These are phyloP conservation scores for Guaruba guarouba DNA, from an alignment of 2,113 vertebrate genomes.

Conservation along the genomic window DNA sequence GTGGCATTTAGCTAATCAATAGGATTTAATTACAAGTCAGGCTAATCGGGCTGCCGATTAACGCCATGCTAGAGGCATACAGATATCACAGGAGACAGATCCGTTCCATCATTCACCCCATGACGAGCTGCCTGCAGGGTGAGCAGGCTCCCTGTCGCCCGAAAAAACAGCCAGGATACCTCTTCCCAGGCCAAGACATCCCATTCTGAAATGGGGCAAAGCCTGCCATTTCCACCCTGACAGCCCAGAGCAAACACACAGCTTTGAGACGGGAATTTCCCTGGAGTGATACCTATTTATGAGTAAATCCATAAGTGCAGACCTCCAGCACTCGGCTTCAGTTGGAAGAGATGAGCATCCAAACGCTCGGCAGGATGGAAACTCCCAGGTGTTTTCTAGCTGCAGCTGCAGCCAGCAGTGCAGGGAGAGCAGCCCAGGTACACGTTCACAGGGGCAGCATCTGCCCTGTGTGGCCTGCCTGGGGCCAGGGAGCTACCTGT, in stretches of 20 bases:
- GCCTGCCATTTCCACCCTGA: fast-evolving
- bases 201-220: neutral
- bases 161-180: neutral
- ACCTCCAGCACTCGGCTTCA: neutral
- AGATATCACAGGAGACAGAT: neutral
- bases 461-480: neutral
- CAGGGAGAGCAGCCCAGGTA: neutral
- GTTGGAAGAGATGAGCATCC: neutral
- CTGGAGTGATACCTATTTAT: slow-evolving; percentile 23
- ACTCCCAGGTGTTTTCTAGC: neutral
- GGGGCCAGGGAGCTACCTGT: neutral
- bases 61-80: neutral
- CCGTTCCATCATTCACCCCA: neutral
- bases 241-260: neutral
- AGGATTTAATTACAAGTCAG: slow-evolving; percentile 36
- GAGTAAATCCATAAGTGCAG: neutral
- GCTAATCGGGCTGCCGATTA: slow-evolving; percentile 44
- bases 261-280: neutral
- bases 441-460: fast-evolving
- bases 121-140: neutral
- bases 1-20: slow-evolving; percentile 58
- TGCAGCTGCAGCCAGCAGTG: neutral
- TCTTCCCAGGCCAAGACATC: neutral
- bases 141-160: neutral
- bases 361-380: neutral